Evolutionary conservation across 2,888 invertebrate genomes (phyloP).

Genomic region (Azorinus chamasolen): DNA sequence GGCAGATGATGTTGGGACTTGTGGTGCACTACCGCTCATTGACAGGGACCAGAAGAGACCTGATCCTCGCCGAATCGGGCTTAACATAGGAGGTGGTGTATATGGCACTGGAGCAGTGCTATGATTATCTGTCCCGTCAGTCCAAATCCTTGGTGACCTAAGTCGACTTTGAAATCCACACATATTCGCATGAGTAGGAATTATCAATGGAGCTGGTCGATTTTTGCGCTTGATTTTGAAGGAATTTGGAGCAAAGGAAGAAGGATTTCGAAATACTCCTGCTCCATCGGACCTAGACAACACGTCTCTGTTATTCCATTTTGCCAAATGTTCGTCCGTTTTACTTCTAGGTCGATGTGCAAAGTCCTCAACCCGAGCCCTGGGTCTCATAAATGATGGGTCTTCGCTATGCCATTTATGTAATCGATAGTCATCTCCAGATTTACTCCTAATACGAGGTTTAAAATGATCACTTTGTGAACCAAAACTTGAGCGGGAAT

Average conservation of each 20-base stretch:
- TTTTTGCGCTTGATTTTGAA: slow-evolving; percentile 84
- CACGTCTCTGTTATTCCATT: slow-evolving; percentile 70
- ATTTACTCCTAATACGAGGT: slow-evolving; percentile 78
- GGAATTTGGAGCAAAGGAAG: slow-evolving; percentile 88
- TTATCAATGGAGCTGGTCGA: slow-evolving; percentile 86
- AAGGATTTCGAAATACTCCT: slow-evolving; percentile 93
- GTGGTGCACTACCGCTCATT: slow-evolving; percentile 32
- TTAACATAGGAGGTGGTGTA: slow-evolving; percentile 97
- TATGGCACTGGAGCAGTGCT: slow-evolving; percentile 89
- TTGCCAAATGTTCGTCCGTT: slow-evolving; percentile 65
- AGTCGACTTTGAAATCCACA: slow-evolving; percentile 88
- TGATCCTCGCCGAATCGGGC: slow-evolving; percentile 95
- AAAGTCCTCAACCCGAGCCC: slow-evolving; percentile 76
- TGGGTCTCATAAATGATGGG: slow-evolving; percentile 78
- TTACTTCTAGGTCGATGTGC: slow-evolving; percentile 70
- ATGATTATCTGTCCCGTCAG: slow-evolving; percentile 69
- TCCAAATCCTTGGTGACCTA: slow-evolving; percentile 87
- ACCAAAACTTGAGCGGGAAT: slow-evolving; percentile 42
- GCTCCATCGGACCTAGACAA: slow-evolving; percentile 88
- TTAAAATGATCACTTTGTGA: slow-evolving; percentile 25
- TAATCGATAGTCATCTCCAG: slow-evolving; percentile 77
- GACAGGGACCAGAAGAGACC: slow-evolving; percentile 91
- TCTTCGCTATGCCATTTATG: slow-evolving; percentile 77
- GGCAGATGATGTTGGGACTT: slow-evolving; percentile 81
- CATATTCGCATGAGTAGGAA: slow-evolving; percentile 87